A percentile compares a stretch with the other conserved stretches of the same genome.
phyloP scores from a whole-genome alignment of 2,113 vertebrate genomes.

The Petromus typicus region DNA sequence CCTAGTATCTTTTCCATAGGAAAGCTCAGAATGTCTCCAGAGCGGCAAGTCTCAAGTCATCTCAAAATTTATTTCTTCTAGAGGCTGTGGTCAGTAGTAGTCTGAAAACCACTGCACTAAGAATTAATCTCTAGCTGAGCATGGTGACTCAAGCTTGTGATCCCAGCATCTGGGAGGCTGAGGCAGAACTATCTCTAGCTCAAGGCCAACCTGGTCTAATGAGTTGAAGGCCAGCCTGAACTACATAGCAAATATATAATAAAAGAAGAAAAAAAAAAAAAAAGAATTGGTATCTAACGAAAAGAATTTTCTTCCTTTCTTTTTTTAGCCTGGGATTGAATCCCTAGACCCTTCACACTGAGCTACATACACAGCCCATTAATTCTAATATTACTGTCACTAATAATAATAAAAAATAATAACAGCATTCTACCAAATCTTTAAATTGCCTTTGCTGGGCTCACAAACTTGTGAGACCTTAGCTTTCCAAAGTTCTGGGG shows the following conservation, averaged over 20 bases:
- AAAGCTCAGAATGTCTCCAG: background rate
- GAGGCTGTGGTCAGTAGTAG: background rate
- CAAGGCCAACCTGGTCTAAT: background rate
- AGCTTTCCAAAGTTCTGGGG: background rate
- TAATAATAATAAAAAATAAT: background rate
- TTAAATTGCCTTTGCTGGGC: background rate
- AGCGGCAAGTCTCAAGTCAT: background rate
- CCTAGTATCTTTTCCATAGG: background rate
- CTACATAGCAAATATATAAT: too few species aligned
- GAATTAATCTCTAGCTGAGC: background rate
- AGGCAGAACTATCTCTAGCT: background rate
- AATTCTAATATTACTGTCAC: background rate
- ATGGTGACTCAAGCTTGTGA: background rate
- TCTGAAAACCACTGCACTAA: background rate
- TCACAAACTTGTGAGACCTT: background rate
- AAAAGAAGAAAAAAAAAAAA: background rate
- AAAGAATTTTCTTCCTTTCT: background rate
- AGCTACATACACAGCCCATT: background rate
- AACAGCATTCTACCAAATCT: background rate
- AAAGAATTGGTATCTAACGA: background rate
- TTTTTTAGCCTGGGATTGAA: background rate
- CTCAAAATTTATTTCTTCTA: background rate
- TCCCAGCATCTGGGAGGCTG: background rate
- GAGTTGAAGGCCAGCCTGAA: background rate
- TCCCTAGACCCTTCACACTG: background rate